Evolutionary conservation across 2,888 invertebrate species (phyloP).

Genomic region (Campoletis raptor): DNA sequence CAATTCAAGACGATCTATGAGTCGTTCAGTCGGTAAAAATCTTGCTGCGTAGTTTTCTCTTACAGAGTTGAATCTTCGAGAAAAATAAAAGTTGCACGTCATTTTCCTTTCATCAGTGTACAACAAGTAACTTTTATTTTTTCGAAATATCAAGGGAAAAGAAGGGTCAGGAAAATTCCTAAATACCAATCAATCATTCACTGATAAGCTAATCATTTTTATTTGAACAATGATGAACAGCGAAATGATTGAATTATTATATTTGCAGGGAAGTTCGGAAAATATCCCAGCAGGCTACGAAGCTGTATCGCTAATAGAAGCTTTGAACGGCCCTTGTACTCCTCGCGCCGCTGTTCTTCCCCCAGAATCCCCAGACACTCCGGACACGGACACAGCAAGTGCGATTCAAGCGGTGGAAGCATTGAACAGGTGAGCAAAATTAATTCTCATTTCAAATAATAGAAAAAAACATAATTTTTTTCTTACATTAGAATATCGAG

Average conservation of each 20-base stretch:
- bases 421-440: slow-evolving; percentile 86
- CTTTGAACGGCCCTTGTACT: slow-evolving; percentile 95
- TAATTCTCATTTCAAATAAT: neutral
- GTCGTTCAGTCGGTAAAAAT: too few relatives aligned
- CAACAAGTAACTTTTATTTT: too few relatives aligned
- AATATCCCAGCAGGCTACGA: slow-evolving; percentile 97
- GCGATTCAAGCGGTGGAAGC: slow-evolving; percentile 89
- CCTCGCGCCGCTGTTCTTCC: slow-evolving; percentile 85
- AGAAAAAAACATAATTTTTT: slow-evolving; percentile 14
- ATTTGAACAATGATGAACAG: neutral
- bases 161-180: neutral
- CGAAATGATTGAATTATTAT: neutral
- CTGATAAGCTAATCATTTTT: neutral
- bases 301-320: slow-evolving; percentile 97
- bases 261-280: slow-evolving; percentile 89
- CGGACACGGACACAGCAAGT: slow-evolving; percentile 88
- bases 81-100: too few relatives aligned
- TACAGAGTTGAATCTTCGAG: too few relatives aligned
- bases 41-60: too few relatives aligned
- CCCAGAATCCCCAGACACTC: slow-evolving; percentile 86
- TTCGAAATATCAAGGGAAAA: too few relatives aligned
- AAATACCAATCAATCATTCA: neutral
- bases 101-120: too few relatives aligned
- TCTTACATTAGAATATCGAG: neutral
- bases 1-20: neutral